Evolutionary conservation across 2,888 invertebrate species (phyloP), one percentile per base, ranked within the genome.

Genomic region (Strigamia transsilvanica): DNA sequence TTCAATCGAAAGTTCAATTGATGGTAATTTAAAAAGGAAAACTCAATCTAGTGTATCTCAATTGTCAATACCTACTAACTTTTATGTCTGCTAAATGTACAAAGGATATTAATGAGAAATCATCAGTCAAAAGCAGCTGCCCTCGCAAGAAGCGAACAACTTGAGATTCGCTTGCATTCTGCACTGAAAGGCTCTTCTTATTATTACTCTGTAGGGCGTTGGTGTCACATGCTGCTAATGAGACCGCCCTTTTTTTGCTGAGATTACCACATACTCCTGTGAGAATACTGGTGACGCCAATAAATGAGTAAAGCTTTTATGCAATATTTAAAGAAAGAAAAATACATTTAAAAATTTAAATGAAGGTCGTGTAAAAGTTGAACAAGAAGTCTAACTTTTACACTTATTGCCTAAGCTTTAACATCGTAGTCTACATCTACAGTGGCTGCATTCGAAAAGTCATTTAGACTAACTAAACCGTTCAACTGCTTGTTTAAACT

Each of bases 181-280:
- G 12, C 13, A 9, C 12, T 27, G 73, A 15, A 27, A 15, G 27
- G 23, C 38, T 38, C 38, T 73, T 32, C 73, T 32, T 13, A n/a
- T 73, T 73, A 73, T 32, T 32, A 73, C 73, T 32, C 13, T 73
- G 73, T 56, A n/a, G 18, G 73, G 73, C 18, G 73, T n/a, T 12
- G 73, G n/a, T 32, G 73, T 73, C 27, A 73, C 32, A 32, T 15
- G 73, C 73, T 27, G 73, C 73, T 73, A 73, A 73, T 73, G 73
- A 73, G 73, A 32, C 27, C 32, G 13, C n/a, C n/a, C 73, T 66
- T 27, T 73, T 23, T 73, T 73, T 32, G 10, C 73, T 73, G 13
- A 73, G 73, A 73, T 73, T 27, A 73, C 73, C 73, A 27, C 73
- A 27, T 32, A 27, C 73, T 32, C 73, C 73, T 23, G n/a, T 12